Evolutionary conservation across 1,140 invertebrate species (phyloP).

Genomic region (Phymastichus coffea): DNA sequence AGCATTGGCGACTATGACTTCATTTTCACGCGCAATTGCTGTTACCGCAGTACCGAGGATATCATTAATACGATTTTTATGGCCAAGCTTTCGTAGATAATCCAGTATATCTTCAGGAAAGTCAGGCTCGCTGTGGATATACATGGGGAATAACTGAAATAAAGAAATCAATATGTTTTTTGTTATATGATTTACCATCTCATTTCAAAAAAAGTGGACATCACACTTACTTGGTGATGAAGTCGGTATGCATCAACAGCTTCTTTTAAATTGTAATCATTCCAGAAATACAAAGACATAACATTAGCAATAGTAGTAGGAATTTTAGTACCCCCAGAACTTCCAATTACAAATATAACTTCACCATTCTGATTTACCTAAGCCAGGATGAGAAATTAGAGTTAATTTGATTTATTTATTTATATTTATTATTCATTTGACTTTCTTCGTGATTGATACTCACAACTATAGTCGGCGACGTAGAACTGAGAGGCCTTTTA

Average conservation of each 20-base stretch:
- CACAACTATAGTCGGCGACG: constrained; percentile 76
- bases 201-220: constrained; percentile 16
- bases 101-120: constrained; percentile 55
- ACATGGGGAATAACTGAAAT: constrained; percentile 69
- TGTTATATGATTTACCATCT: constrained; percentile 8
- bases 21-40: constrained; percentile 47
- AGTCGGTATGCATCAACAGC: constrained; percentile 35
- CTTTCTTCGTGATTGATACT: too few relatives aligned
- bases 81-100: constrained; percentile 52
- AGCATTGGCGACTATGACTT: constrained; percentile 51
- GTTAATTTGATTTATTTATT: not conserved
- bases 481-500: constrained; percentile 87
- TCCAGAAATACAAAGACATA: constrained; percentile 46
- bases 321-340: constrained; percentile 85
- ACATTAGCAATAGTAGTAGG: constrained; percentile 75
- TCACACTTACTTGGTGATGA: constrained; percentile 46
- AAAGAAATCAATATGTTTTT: constrained; percentile 18
- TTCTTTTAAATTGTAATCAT: constrained; percentile 33
- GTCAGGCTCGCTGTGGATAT: constrained; percentile 60
- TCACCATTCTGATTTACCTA: constrained; percentile 62
- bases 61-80: constrained; percentile 43
- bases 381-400: not conserved
- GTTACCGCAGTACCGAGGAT: constrained; percentile 58
- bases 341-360: constrained; percentile 72
- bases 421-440: not conserved